Base-by-base conservation (phyloP, 2,888 invertebrate genomes). In the Amiota minor region DNA sequence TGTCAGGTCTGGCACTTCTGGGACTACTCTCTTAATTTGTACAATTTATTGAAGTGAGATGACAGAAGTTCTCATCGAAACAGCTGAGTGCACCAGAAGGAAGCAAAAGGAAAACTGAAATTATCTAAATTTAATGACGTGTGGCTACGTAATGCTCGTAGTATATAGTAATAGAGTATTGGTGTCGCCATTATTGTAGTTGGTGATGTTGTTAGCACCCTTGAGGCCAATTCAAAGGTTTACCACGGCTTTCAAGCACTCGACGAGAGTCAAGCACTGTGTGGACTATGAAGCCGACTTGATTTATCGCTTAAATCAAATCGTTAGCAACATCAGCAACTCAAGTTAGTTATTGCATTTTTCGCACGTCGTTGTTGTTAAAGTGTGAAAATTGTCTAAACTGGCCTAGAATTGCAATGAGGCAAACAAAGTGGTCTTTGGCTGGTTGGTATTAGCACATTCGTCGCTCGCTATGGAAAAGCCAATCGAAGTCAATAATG, bases 221-320 rank as follows among this genome's bases (percentile, higher is more conserved):
- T n/a, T 53, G 56, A 71, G 73, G 71, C 73, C 71, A 75, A 71
- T 75, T 73, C 65, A 65, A 16, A 53, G 56, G 55, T 56, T 35
- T 45, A 70, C 56, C 55, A 70, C 2, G 46, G 35, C 16, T 8
- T 45, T 9, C 56, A 16, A 56, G 8, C 45, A 49, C 65, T 14
- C 35, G 62, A 23, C 35, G 62, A 11, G 46, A 50, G 50, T 50
- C n/a, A 50, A 50, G 12, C n/a, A n/a, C n/a, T n/a, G n/a, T 14
- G 12, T 50, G 11, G 50, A n/a, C 12, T n/a, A 50, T 11, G 53
- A 12, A 12, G 45, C 11, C 62, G 6, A 45, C 62, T 64, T 76
- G 76, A 78, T 76, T 78, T 78, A 78, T 78, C 78, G 78, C 73
- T 67, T 73, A 64, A 76, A 78, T 78, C 76, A 78, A 78, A 78